Evolutionary conservation across 2,113 vertebrate genomes (phyloP), one percentile per base, ranked within the genome.

Genomic region (Progne subis): DNA sequence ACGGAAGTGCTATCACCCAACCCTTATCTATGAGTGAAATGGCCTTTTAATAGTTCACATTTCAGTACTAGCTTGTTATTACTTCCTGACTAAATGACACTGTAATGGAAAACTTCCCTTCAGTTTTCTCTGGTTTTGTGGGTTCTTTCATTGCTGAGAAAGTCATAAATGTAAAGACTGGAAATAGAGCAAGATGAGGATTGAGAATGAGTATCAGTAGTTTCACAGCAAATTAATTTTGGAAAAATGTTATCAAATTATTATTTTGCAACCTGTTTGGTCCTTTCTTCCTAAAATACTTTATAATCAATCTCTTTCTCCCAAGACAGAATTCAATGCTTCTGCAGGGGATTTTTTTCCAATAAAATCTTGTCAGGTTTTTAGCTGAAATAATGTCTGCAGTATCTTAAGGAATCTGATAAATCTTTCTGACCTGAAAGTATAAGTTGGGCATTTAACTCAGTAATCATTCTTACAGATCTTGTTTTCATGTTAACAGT

Each of bases 391-490:
- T 78, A 95, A 63, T 77, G 70, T 91, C 43, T 74, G 24, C 80
- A 46, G n/a, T 74, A 59, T 78, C 61, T 77, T 53, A 60, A 81
- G 64, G 29, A 85, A 77, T 86, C 52, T 41, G 55, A 74, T 86
- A 86, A 75, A 69, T 86, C 57, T 74, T 88, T 76, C 46, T 72
- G 53, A 74, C 75, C 67, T 85, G 39, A 83, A 76, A 89, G 43
- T 81, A 60, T 26, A 90, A 86, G 53, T 63, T 71, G 49, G 63
- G 29, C n/a, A 47, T 92, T 95, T 93, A 49, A 69, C 49, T 95
- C 61, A 41, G 31, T 88, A 94, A 89, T 95, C 50, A 43, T 80
- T 83, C 72, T 60, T 95, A 92, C 67, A 86, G 79, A 88, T 83
- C 59, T 95, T 92, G 31, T 89, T 90, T 88, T 94, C 68, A 20